Evolutionary conservation across 2,797 vertebrate species (phyloP), one percentile per base, ranked within the genome.

Genomic region (Falco biarmicus): DNA sequence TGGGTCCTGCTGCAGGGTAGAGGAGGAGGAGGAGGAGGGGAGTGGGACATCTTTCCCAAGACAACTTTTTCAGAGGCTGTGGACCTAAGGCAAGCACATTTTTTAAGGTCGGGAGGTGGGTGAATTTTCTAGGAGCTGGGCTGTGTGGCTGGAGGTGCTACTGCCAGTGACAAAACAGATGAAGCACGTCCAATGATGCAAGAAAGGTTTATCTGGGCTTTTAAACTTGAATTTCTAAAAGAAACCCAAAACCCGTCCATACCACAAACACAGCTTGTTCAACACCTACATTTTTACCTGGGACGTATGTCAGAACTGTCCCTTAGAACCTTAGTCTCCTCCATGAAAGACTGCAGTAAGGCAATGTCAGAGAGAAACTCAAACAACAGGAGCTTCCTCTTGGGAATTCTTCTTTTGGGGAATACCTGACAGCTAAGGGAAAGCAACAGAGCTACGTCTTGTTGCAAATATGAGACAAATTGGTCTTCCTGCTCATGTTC

Each of bases 11-110:
- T 65, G 74, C 87, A 77, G 84, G 85, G 43, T 89, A 78, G 66
- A 74, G 89, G 70, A 75, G 89, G 77, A 70, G 81, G 79, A 50
- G 87, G 66, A 51, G 71, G 50, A 84, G 70, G 81, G 68, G 60
- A 54, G 75, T 41, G 73, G 59, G 60, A 65, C 77, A 77, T 89
- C 94, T 95, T 90, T 95, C 74, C 88, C 84, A 71, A 93, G 87
- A 94, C 88, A 96, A 92, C 87, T 90, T 91, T 95, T 96, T 59
- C 91, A 69, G 90, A 21, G 28, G 73, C 31, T n/a, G 32, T 1
- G 48, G 93, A 76, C 76, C 69, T 32, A 41, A 90, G 73, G 87
- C 47, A 14, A 60, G 26, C 0, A 1, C 4, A 10, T 39, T 6
- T 80, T 87, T 81, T 61, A 56, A 85, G 54, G 34, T 2, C 1